Evolutionary conservation across 2,113 vertebrate species (phyloP), one percentile per base, ranked within the genome.

Genomic region (Colossoma macropomum): DNA sequence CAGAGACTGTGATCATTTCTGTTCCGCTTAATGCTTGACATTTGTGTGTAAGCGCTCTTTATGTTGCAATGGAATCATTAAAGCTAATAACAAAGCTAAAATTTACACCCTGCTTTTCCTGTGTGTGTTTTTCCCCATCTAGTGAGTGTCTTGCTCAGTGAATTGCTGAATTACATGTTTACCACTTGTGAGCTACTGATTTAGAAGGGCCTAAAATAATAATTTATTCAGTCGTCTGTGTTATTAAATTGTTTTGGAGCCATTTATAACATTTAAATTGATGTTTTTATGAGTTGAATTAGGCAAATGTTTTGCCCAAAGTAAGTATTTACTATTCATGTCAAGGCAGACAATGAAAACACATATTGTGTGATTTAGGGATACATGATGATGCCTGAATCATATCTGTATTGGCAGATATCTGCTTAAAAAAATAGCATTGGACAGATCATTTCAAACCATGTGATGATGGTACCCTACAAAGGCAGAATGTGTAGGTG

Each of bases 31-130:
- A 21, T 62, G 65, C 50, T 78, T 82, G 1, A 66, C 9, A 11
- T 12, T 9, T 50, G 15, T 63, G 5, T 50, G 17, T 32, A 68
- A 68, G 17, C 17, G 16, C 65, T 68, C 32, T 66, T 13, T 71
- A 45, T 63, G n/a, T 32, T n/a, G n/a, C n/a, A 76, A 76, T 45
- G 41, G 13, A 81, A n/a, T 69, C 62, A 76, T 68, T 82, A 68
- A 82, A 76, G n/a, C 48, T 30, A 65, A 32, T 50, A 45, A 38
- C 38, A 41, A 75, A 81, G 48, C 32, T 59, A 48, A 68, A 21
- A 1, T 28, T 1, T 65, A 28, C 62, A 30, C 25, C 15, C 62
- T 69, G n/a, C 21, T 0, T 23, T 11, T 23, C 66, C 1, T 6
- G n/a, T 12, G 6, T 69, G 30, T 69, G 10, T 11, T 45, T 1